A percentile compares a stretch with the other conserved stretches of the same genome.
These are phyloP conservation scores for Drosophila anomalata DNA, from an alignment of 2,888 invertebrate genomes.

Conservation along the genomic window DNA sequence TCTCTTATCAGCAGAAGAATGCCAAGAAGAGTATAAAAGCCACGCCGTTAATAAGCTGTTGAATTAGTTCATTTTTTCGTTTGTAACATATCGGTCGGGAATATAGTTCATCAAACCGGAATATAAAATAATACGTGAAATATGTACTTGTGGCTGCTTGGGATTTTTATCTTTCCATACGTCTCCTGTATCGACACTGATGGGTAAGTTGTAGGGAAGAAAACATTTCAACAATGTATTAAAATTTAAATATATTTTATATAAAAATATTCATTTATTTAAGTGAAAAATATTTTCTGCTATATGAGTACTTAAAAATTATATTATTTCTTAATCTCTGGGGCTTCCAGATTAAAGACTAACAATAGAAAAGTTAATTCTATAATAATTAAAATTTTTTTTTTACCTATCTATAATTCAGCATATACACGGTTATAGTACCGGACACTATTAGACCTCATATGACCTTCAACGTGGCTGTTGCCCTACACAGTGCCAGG, in stretches of 20 bases:
- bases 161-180: not conserved
- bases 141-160: not conserved
- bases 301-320: too few relatives aligned
- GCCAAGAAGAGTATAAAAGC: too few relatives aligned
- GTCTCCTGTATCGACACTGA: not conserved
- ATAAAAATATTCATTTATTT: too few relatives aligned
- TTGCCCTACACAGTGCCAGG: constrained; percentile 85
- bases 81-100: not conserved
- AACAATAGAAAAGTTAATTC: too few relatives aligned
- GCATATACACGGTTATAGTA: constrained; percentile 90
- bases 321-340: too few relatives aligned
- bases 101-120: not conserved
- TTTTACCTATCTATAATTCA: constrained; percentile 24
- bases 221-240: not conserved
- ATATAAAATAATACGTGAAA: not conserved
- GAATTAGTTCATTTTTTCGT: not conserved
- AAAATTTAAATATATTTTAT: too few relatives aligned
- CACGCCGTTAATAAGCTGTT: not conserved
- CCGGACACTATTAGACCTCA: constrained; percentile 92
- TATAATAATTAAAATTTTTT: not conserved
- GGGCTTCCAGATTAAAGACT: too few relatives aligned
- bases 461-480: constrained; percentile 91
- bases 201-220: not conserved
- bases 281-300: too few relatives aligned
- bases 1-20: not conserved